Percentiles rank a stretch among this genome's conserved stretches.
Evolutionary conservation across 2,888 invertebrate genomes (phyloP).

Genomic region (Chrysina gloriosa): DNA sequence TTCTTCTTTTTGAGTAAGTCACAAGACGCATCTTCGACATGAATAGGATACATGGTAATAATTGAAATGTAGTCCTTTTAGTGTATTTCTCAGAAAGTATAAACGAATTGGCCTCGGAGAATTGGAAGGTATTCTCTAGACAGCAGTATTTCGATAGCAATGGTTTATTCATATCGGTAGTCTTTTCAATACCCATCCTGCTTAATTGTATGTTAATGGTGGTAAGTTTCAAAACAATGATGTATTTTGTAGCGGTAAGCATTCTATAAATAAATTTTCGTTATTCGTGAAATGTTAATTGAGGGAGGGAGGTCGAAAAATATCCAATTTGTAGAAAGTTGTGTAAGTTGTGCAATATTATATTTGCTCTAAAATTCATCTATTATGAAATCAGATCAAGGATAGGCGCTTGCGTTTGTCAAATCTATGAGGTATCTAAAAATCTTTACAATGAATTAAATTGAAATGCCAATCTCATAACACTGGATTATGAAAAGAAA

Average conservation of each 20-base stretch:
- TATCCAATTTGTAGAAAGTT: too few species aligned
- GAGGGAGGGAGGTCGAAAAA: too few species aligned
- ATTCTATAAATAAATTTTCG: conserved; percentile 32
- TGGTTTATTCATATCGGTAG: conserved; percentile 92
- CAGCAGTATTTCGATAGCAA: conserved; percentile 96
- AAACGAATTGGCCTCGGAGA: conserved; percentile 87
- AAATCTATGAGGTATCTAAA: too few species aligned
- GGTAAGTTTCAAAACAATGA: conserved; percentile 85
- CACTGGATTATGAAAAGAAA: too few species aligned
- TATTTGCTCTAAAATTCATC: too few species aligned
- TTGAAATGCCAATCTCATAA: too few species aligned
- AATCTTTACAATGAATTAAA: too few species aligned
- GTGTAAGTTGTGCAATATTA: too few species aligned
- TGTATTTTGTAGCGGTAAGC: not conserved
- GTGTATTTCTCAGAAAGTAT: conserved; percentile 93
- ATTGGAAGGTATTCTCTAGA: conserved; percentile 88
- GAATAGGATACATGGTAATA: conserved; percentile 21
- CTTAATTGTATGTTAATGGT: conserved; percentile 94
- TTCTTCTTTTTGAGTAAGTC: conserved; percentile 85
- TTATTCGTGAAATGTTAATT: not conserved
- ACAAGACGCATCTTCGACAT: not conserved
- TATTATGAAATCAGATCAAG: too few species aligned
- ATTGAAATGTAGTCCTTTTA: conserved; percentile 73
- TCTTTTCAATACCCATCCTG: conserved; percentile 92
- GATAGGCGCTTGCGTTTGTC: too few species aligned